Percentiles rank a stretch among this genome's conserved stretches.
These are phyloP conservation scores for Eupeodes luniger DNA, from an alignment of 2,888 invertebrate genomes.

Conservation along the genomic window DNA sequence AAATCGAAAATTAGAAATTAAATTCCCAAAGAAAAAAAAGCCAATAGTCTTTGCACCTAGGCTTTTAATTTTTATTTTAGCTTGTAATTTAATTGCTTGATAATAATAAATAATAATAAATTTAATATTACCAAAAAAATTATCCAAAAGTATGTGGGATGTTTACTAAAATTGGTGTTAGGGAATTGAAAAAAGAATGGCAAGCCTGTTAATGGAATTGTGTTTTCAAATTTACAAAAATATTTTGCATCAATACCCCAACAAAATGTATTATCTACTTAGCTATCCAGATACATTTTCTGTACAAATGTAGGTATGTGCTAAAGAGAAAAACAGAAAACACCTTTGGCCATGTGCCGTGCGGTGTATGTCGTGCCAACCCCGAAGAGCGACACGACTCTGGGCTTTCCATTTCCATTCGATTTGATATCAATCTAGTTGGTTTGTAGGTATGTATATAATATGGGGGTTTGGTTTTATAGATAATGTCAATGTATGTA, in stretches of 20 bases:
- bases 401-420: background rate
- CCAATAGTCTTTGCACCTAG: too few species aligned
- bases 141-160: too few species aligned
- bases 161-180: too few species aligned
- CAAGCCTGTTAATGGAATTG: background rate
- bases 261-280: slow-evolving; percentile 1
- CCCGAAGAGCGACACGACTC: background rate
- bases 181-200: too few species aligned
- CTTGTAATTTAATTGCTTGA: too few species aligned
- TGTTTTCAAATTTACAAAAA: slow-evolving; percentile 51
- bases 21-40: too few species aligned
- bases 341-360: slow-evolving; percentile 67
- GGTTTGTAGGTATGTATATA: background rate
- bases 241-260: slow-evolving; percentile 15
- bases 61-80: too few species aligned
- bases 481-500: slow-evolving; percentile 18
- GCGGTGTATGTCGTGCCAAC: too few species aligned
- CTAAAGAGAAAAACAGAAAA: slow-evolving; percentile 26
- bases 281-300: too few species aligned
- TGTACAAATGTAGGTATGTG: background rate
- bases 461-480: background rate
- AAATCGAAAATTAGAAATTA: too few species aligned
- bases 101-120: too few species aligned
- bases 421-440: slow-evolving; percentile 6
- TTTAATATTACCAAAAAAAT: too few species aligned